Conservation (phyloP, 2,797 vertebrate genomes). For the Catostomus latipinnis region DNA sequence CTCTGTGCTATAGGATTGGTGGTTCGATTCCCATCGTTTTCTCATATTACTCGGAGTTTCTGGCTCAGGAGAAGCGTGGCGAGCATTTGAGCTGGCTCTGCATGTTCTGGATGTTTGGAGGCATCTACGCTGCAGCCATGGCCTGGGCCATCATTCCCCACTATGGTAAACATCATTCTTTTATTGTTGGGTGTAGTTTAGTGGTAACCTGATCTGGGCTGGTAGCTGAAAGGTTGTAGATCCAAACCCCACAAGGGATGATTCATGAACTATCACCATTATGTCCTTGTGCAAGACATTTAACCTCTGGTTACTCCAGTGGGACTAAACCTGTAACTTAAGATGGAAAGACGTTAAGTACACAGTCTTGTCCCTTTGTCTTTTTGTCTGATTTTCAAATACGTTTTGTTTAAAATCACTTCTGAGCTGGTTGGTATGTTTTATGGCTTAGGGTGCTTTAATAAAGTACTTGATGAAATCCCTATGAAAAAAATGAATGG, state of each 20-base stretch:
- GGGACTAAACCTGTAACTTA: not conserved
- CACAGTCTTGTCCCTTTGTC: no score
- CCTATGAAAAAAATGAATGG: no score
- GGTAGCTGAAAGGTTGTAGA: conserved; percentile 2
- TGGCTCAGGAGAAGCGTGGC: conserved; percentile 96
- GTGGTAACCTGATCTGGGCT: conserved; percentile 3
- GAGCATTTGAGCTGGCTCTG: conserved; percentile 98
- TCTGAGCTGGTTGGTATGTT: no score
- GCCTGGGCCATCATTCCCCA: conserved; percentile 99
- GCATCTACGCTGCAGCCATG: conserved; percentile 96
- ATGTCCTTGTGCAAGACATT: no score
- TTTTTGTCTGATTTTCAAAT: no score
- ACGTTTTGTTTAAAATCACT: no score
- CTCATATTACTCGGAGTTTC: conserved; percentile 96
- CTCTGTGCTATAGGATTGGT: conserved; percentile 81
- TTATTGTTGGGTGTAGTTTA: not conserved
- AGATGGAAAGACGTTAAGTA: not conserved
- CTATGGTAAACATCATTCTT: conserved; percentile 82
- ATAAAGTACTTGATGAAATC: no score
- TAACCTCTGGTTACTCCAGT: no score
- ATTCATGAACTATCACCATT: no score
- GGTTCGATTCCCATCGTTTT: conserved; percentile 97
- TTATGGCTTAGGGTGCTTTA: no score
- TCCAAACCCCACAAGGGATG: conserved; percentile 5
- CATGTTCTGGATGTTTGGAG: conserved; percentile 99